Evolutionary conservation across 2,113 vertebrate species (phyloP), one percentile per base, ranked within the genome.

Genomic region (Falcunculus frontatus): DNA sequence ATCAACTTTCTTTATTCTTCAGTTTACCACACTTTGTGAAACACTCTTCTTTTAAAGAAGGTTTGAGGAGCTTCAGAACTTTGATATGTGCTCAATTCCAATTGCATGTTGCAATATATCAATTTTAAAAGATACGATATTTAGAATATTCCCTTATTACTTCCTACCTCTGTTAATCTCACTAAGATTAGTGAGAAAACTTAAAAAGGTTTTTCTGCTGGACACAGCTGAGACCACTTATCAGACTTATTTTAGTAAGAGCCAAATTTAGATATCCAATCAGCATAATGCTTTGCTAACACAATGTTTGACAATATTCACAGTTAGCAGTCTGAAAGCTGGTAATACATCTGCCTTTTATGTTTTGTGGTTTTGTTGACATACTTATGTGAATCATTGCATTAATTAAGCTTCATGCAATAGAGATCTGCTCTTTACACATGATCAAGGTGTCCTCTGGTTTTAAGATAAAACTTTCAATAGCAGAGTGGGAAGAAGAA

Each of bases 211-310:
- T 97, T 96, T 70, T 95, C 73, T 93, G 85, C 77, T 49, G 50
- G 63, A 42, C 79, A 52, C 35, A 97, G 46, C 46, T 94, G 88
- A 67, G 84, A 84, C 73, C 92, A 84, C 60, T 56, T 79, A 49
- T 69, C 27, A 16, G 76, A 73, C 64, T 95, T 72, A 89, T 84
- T 93, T 97, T 93, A 4, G 26, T 84, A 68, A 96, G 90, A 79
- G 96, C 62, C 69, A 96, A 67, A 42, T 90, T 78, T 15, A 91
- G 78, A 41, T 94, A 79, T 73, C 30, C 21, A 60, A 84, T 84
- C 53, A 86, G 87, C 42, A 74, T 89, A 37, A 91, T 82, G 39
- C 78, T 96, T 92, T 60, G 33, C 93, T 95, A 94, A 60, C 39
- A 87, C 29, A 53, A 4, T 30, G 11, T 37, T 64, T 77, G 73